A percentile compares a stretch with the other conserved stretches of the same genome.
Conservation (phyloP, 2,113 vertebrate genomes). For the Pyxicephalus adspersus region DNA sequence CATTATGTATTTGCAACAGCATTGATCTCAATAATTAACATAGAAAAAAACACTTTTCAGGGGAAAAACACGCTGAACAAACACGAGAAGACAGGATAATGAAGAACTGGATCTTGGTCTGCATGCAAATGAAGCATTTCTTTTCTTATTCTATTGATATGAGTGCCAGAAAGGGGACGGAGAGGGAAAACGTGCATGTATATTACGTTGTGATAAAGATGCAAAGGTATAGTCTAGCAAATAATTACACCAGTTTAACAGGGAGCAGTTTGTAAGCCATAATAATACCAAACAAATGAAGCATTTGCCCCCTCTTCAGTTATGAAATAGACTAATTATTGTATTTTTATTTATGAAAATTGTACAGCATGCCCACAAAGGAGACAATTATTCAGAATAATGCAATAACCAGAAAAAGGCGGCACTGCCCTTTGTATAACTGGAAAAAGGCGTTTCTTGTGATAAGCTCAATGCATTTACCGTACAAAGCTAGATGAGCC, state of each 20-base stretch:
- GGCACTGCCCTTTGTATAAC: no score
- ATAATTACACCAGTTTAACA: not conserved
- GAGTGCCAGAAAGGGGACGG: not conserved
- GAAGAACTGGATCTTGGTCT: not conserved
- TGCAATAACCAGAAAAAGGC: no score
- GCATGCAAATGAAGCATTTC: constrained; percentile 17
- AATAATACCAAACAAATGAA: not conserved
- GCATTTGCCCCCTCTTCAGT: not conserved
- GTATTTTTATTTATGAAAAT: not conserved
- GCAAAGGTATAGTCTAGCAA: constrained; percentile 1
- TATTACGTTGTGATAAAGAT: not conserved
- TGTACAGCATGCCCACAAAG: no score
- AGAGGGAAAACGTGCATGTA: not conserved
- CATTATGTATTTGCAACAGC: constrained; percentile 57
- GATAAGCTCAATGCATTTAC: no score
- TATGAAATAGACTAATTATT: not conserved
- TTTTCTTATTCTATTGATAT: not conserved
- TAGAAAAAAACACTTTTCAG: constrained; percentile 45
- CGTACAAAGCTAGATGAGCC: no score
- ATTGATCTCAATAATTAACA: constrained; percentile 62
- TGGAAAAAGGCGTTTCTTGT: no score
- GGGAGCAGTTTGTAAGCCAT: not conserved
- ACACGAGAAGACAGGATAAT: constrained; percentile 33
- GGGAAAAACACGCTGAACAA: constrained; percentile 57
- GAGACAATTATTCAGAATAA: no score